Conservation (phyloP, 2,113 vertebrate genomes). For the Neofelis nebulosa region DNA sequence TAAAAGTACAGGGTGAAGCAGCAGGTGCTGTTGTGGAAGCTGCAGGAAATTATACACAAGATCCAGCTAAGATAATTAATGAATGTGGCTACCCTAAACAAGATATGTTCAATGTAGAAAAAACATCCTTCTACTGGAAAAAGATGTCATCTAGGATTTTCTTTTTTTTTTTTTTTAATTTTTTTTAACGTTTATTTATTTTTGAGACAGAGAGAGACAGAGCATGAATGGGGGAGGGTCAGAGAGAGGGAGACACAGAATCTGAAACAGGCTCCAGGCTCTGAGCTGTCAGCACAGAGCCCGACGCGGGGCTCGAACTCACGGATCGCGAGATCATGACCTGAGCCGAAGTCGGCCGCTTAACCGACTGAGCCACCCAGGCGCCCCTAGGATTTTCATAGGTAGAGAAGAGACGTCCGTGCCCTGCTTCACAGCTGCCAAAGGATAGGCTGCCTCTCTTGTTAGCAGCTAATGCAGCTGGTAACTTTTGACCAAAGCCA, state of each 20-base stretch:
- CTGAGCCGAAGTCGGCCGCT: too few species aligned
- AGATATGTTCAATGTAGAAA: not conserved
- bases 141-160: not conserved
- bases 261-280: too few species aligned
- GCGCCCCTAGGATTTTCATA: not conserved
- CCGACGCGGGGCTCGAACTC: too few species aligned
- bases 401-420: not conserved
- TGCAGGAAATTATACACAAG: not conserved
- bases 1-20: not conserved
- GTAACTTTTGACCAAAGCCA: not conserved
- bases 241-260: too few species aligned
- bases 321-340: too few species aligned
- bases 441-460: not conserved
- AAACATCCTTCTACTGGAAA: not conserved
- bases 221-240: too few species aligned
- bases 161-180: too few species aligned
- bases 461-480: not conserved
- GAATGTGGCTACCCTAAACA: not conserved
- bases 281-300: too few species aligned
- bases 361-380: too few species aligned
- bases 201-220: too few species aligned
- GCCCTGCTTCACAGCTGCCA: not conserved
- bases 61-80: not conserved
- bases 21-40: not conserved
- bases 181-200: too few species aligned